Evolutionary conservation across 2,797 vertebrate genomes (phyloP).

Genomic region (Characodon lateralis): DNA sequence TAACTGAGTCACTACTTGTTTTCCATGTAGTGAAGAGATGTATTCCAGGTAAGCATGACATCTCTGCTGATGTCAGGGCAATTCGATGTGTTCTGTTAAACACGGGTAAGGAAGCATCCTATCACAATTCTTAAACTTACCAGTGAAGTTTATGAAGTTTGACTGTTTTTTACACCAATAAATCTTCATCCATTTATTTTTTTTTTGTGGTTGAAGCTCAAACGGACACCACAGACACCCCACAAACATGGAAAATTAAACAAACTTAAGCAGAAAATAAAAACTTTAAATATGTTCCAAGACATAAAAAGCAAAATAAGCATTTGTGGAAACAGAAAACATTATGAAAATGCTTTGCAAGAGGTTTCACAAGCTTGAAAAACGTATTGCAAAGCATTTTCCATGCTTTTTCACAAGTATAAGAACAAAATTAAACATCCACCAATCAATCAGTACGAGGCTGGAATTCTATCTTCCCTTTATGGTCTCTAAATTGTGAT

Average conservation of each 20-base stretch:
- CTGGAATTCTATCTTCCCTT: background rate
- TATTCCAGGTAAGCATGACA: slow-evolving; percentile 71
- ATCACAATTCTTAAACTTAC: slow-evolving; percentile 49
- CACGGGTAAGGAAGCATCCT: slow-evolving; percentile 51
- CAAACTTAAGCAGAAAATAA: background rate
- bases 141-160: slow-evolving; percentile 55
- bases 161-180: slow-evolving; percentile 42
- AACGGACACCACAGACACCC: background rate
- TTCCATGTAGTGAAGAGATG: slow-evolving; percentile 14
- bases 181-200: slow-evolving; percentile 13
- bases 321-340: background rate
- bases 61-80: slow-evolving; percentile 75
- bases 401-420: background rate
- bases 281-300: background rate
- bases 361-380: background rate
- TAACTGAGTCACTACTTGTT: slow-evolving; percentile 33
- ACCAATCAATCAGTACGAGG: background rate
- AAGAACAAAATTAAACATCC: background rate
- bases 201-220: background rate
- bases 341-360: background rate
- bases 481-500: background rate
- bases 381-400: background rate
- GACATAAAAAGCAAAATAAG: background rate
- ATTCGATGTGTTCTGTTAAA: slow-evolving; percentile 30
- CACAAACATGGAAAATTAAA: background rate